A percentile compares a stretch with the other conserved stretches of the same genome.
Evolutionary conservation across 2,888 invertebrate genomes (phyloP).

Genomic region (Caenorhabditis auriculariae): DNA sequence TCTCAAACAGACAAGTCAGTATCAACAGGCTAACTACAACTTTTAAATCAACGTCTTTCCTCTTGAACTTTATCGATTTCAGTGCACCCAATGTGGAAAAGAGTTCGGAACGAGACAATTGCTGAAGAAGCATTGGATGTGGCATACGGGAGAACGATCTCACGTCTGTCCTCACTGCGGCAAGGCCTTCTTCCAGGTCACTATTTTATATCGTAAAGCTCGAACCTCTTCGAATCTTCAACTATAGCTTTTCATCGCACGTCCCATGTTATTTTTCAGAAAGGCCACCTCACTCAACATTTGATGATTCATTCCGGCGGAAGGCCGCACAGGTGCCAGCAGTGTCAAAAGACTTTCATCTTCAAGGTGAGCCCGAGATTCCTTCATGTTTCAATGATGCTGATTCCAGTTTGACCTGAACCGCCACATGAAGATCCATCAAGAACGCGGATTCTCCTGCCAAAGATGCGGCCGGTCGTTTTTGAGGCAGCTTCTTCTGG

Average conservation of each 20-base stretch:
- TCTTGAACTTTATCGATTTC: no score
- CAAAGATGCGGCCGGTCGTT: slow-evolving; percentile 55
- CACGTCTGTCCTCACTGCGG: slow-evolving; percentile 65
- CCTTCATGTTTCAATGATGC: not conserved
- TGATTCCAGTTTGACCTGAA: slow-evolving; percentile 51
- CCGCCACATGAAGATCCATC: slow-evolving; percentile 63
- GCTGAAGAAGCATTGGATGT: slow-evolving; percentile 65
- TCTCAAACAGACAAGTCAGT: not conserved
- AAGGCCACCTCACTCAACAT: slow-evolving; percentile 64
- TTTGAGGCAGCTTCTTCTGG: slow-evolving; percentile 48
- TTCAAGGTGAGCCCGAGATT: slow-evolving; percentile 54
- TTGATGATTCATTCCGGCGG: slow-evolving; percentile 63
- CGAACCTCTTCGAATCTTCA: not conserved
- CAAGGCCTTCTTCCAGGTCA: slow-evolving; percentile 63
- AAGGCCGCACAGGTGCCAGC: slow-evolving; percentile 55
- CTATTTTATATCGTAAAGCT: not conserved
- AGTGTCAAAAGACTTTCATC: slow-evolving; percentile 63
- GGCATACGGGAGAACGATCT: slow-evolving; percentile 65
- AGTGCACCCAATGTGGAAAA: slow-evolving; percentile 65
- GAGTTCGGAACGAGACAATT: slow-evolving; percentile 66
- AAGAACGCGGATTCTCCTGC: slow-evolving; percentile 58
- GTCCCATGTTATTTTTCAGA: slow-evolving; percentile 41
- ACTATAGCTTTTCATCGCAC: not conserved
- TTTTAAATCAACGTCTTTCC: not conserved
- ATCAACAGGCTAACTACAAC: not conserved